A percentile compares a stretch with the other conserved stretches of the same genome.
phyloP scores from a whole-genome alignment of 92 coral and sea anemone genomes.

The Umimayanthus kanabou region DNA sequence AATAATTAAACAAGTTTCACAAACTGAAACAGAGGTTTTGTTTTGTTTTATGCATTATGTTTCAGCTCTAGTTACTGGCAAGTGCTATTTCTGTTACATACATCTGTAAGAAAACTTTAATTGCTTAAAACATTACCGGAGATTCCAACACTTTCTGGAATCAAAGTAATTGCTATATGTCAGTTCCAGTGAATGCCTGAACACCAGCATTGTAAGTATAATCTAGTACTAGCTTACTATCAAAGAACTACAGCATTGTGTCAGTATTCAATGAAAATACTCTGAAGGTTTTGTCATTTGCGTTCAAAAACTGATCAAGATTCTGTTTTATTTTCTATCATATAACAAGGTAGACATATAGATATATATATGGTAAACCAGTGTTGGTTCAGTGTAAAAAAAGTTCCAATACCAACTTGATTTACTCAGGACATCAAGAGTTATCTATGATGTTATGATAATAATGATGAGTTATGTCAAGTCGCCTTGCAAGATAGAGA shows the following conservation, averaged over 20 bases:
- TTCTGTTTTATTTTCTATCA: neutral
- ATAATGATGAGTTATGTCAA: neutral
- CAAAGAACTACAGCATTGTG: too few species aligned
- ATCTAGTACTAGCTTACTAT: neutral
- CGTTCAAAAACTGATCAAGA: neutral
- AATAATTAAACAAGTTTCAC: conserved; percentile 37
- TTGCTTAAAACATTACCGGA: neutral
- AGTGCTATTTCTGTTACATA: neutral
- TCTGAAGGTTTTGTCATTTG: too few species aligned
- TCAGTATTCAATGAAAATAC: too few species aligned
- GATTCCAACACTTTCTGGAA: neutral
- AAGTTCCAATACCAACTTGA: neutral
- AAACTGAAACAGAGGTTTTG: conserved; percentile 27
- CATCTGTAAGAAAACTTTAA: neutral
- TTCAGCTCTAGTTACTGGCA: conserved; percentile 3
- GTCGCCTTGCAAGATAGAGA: neutral
- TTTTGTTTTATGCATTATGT: conserved; percentile 16
- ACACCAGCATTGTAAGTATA: neutral
- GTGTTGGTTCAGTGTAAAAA: neutral
- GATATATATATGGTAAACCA: too few species aligned
- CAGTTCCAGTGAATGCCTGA: neutral
- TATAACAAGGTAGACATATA: neutral
- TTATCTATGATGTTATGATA: neutral
- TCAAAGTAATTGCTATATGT: neutral
- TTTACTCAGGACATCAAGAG: neutral